A percentile compares a stretch with the other conserved stretches of the same genome.
Conservation (phyloP, 2,888 invertebrate genomes). For the Orthonevra nobilis region DNA sequence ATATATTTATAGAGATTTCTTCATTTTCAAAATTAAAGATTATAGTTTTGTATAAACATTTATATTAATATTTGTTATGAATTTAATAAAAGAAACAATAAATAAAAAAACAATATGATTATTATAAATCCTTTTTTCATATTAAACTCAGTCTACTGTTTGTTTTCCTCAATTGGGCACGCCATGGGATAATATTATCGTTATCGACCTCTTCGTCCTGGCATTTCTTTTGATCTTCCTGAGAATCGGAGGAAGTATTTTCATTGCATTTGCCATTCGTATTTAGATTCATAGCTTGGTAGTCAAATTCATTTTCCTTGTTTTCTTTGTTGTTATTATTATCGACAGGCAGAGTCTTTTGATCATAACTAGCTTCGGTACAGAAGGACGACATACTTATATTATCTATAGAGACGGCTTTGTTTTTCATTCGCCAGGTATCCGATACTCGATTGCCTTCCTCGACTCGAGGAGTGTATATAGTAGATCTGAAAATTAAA, state of each 20-base stretch:
- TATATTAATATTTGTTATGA: slow-evolving; percentile 21
- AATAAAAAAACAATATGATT: slow-evolving; percentile 53
- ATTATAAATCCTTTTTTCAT: slow-evolving; percentile 80
- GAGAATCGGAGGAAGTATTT: slow-evolving; percentile 53
- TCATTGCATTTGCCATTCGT: slow-evolving; percentile 67
- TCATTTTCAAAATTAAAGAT: too few species aligned
- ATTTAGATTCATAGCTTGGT: slow-evolving; percentile 45
- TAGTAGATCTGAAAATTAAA: slow-evolving; percentile 81
- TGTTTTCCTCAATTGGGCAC: slow-evolving; percentile 93
- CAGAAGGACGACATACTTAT: slow-evolving; percentile 80
- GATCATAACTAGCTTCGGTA: slow-evolving; percentile 74
- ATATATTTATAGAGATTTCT: too few species aligned
- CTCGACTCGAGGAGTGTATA: slow-evolving; percentile 87
- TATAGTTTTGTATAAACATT: slow-evolving; percentile 6
- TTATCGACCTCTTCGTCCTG: slow-evolving; percentile 82
- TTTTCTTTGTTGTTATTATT: slow-evolving; percentile 79
- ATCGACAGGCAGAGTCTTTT: slow-evolving; percentile 71
- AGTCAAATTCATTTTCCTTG: slow-evolving; percentile 70
- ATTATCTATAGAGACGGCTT: slow-evolving; percentile 85
- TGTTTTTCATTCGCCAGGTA: slow-evolving; percentile 80
- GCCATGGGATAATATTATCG: slow-evolving; percentile 91
- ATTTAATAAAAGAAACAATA: slow-evolving; percentile 58
- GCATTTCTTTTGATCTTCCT: slow-evolving; percentile 76
- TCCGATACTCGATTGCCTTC: slow-evolving; percentile 81
- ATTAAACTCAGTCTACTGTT: slow-evolving; percentile 93